Conservation (phyloP, 2,888 invertebrate genomes). For the Orthosia gracilis region DNA sequence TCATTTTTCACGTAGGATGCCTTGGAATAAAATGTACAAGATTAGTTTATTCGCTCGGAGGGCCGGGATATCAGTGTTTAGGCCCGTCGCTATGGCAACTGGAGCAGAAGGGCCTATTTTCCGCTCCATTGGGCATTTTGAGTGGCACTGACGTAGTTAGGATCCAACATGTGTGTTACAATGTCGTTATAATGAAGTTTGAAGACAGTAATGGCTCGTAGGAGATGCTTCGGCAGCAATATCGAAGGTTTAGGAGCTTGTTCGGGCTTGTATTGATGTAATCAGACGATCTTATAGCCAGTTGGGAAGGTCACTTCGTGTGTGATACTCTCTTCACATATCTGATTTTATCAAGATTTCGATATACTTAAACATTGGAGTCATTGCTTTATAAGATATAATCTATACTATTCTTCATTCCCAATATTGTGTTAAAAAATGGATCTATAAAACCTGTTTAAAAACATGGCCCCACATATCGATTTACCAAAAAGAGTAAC, state of each 20-base stretch:
- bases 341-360: conserved; percentile 5
- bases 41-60: conserved; percentile 79
- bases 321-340: conserved; percentile 5
- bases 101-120: conserved; percentile 88
- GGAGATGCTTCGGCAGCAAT: conserved; percentile 53
- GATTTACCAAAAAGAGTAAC: conserved; percentile 16
- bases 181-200: conserved; percentile 78
- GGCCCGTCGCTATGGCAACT: conserved; percentile 80
- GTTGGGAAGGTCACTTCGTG: conserved; percentile 5
- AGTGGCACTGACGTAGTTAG: conserved; percentile 81
- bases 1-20: conserved; percentile 80
- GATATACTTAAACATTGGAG: neutral
- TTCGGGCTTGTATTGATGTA: conserved; percentile 34
- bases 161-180: conserved; percentile 73
- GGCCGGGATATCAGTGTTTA: conserved; percentile 77
- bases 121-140: conserved; percentile 85
- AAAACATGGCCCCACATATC: neutral
- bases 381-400: neutral
- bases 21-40: conserved; percentile 78
- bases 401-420: no score
- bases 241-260: conserved; percentile 52
- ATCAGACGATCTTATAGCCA: conserved; percentile 18
- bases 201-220: conserved; percentile 61
- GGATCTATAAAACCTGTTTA: neutral
- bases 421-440: neutral